A percentile compares a stretch with the other conserved stretches of the same genome.
phyloP scores from a whole-genome alignment of 1,140 invertebrate genomes.

The Microplitis mediator region DNA sequence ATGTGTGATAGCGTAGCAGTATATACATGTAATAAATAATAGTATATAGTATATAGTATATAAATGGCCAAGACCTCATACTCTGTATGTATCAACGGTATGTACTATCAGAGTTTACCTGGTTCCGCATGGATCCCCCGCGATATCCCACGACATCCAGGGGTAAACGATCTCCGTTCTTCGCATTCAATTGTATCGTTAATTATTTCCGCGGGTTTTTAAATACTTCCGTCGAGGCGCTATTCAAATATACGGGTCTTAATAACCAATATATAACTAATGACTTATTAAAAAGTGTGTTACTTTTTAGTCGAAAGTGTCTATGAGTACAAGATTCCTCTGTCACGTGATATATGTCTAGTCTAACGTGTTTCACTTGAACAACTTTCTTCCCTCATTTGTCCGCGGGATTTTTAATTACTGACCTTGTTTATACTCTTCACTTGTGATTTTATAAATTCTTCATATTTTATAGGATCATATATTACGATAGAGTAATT shows the following conservation, averaged over 20 bases:
- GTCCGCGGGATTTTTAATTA: not conserved
- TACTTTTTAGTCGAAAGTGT: not conserved
- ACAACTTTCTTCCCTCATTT: not conserved
- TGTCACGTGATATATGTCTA: not conserved
- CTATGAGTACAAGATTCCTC: not conserved
- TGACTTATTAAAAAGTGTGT: no score
- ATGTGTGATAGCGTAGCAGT: not conserved
- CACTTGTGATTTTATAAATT: not conserved
- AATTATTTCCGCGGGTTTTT: not conserved
- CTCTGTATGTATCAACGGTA: not conserved
- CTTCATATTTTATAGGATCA: not conserved
- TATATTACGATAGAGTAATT: no score
- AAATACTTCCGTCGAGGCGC: not conserved
- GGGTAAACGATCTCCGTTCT: conserved; percentile 7
- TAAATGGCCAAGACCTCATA: conserved; percentile 9
- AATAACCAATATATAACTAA: no score
- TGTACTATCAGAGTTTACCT: not conserved
- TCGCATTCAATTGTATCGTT: conserved; percentile 1
- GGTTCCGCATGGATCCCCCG: conserved; percentile 7
- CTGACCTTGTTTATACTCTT: not conserved
- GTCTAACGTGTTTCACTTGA: not conserved
- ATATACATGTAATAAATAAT: not conserved
- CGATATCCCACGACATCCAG: not conserved
- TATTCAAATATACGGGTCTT: no score
- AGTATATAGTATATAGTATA: not conserved